Percentiles rank a stretch among this genome's conserved stretches.
Evolutionary conservation across 1,140 invertebrate genomes (phyloP).

Genomic region (Drosophila truncata): DNA sequence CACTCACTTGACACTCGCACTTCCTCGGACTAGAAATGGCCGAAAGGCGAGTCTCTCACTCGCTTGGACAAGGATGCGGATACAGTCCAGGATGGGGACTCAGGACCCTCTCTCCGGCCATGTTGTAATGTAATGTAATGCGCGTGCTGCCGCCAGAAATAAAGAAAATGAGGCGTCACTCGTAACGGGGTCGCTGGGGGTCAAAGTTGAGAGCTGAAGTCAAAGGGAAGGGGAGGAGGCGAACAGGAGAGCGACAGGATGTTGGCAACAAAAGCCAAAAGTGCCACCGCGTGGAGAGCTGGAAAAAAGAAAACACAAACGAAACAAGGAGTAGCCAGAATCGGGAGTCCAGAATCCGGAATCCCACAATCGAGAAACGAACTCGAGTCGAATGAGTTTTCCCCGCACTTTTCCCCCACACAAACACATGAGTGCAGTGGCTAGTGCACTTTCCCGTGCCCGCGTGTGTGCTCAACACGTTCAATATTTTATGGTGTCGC

Average conservation of each 20-base stretch:
- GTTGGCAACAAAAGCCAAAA: slow-evolving; percentile 69
- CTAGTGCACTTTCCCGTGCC: slow-evolving; percentile 32
- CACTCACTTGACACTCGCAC: slow-evolving; percentile 59
- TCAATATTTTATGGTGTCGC: slow-evolving; percentile 82
- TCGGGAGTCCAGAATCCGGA: slow-evolving; percentile 16
- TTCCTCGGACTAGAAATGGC: slow-evolving; percentile 31
- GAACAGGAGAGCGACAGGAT: background rate
- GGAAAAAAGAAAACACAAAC: slow-evolving; percentile 6
- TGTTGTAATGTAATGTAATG: slow-evolving; percentile 78
- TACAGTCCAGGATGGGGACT: slow-evolving; percentile 29
- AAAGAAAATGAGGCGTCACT: slow-evolving; percentile 50
- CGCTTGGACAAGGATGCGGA: slow-evolving; percentile 7
- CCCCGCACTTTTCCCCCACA: background rate
- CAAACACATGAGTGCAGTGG: slow-evolving; percentile 27
- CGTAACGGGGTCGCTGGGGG: slow-evolving; percentile 19
- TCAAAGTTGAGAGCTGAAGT: slow-evolving; percentile 7
- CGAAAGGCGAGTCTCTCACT: slow-evolving; percentile 30
- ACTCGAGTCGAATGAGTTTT: slow-evolving; percentile 58
- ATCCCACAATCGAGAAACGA: slow-evolving; percentile 12
- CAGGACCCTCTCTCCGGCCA: slow-evolving; percentile 47
- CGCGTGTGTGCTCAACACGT: slow-evolving; percentile 55
- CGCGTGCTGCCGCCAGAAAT: slow-evolving; percentile 68
- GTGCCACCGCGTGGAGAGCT: slow-evolving; percentile 22
- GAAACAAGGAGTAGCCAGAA: slow-evolving; percentile 23
- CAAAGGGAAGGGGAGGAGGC: background rate